Evolutionary conservation across 2,797 vertebrate genomes (phyloP), one percentile per base, ranked within the genome.

Genomic region (Mus spretus): DNA sequence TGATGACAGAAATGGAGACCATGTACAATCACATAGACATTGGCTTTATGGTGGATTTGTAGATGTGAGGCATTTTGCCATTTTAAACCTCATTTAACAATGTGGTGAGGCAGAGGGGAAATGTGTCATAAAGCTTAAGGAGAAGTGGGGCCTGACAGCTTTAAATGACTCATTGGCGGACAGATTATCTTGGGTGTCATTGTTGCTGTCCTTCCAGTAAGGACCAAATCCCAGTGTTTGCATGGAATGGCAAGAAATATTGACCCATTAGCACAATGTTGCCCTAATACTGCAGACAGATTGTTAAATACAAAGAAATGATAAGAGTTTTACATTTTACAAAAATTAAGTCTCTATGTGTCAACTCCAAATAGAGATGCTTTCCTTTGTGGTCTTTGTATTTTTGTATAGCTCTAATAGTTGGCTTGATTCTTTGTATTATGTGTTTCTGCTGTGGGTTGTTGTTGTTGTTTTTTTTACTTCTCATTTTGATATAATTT

Each of bases 11-110:
- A 86, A 40, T 34, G 10, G 34, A 53, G 55, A 74, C 55, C n/a
- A 74, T n/a, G 50, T 63, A 59, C 12, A 59, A 31, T 57, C 86
- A 40, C 28, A 37, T 3, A 37, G 79, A 34, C 31, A 47, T 47
- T 65, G 40, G 5, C 59, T 67, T 55, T 95, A 7, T 79, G 74
- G 79, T 59, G 28, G 15, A n/a, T 57, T 63, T 91, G 34, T 79
- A 70, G 79, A 91, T 65, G 19, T 59, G n/a, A 89, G 63, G 67
- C 22, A 47, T 37, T 78, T 77, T 61, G 20, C 40, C 80, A 74
- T 59, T 59, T 85, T 40, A 28, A 95, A 61, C 81, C 59, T 90
- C 77, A 63, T 92, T 92, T 83, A 83, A 65, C 34, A 72, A 77
- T 17, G 31, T 34, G 40, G 15, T 28, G 53, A 72, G 86, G 81